phyloP scores from a whole-genome alignment of 2,888 invertebrate genomes.

The Disparrhopalites patrizii region DNA sequence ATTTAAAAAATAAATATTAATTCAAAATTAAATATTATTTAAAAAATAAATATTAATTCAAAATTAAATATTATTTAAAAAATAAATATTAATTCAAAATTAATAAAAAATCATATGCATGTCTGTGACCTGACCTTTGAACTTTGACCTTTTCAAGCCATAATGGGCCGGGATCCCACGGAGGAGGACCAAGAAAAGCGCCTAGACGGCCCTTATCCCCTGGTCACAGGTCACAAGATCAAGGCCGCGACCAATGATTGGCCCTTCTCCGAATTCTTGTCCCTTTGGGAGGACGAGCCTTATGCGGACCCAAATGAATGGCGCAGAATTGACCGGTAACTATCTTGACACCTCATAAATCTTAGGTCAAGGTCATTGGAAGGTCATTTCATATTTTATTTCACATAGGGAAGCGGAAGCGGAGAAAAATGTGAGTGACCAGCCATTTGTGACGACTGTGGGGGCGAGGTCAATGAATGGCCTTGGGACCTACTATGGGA shows the following conservation, averaged over 20 bases:
- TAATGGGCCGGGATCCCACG: constrained; percentile 43
- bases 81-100: neutral
- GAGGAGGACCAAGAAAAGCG: constrained; percentile 36
- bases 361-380: no score
- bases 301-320: constrained; percentile 41
- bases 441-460: constrained; percentile 33
- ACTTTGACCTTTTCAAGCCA: constrained; percentile 10
- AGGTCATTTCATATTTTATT: no score
- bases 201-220: constrained; percentile 38
- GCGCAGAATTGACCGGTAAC: constrained; percentile 33
- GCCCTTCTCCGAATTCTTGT: constrained; percentile 41
- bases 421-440: constrained; percentile 23
- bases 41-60: neutral
- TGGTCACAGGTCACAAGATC: constrained; percentile 39
- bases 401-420: constrained; percentile 11
- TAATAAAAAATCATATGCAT: neutral
- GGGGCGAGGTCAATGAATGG: constrained; percentile 48
- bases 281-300: constrained; percentile 39
- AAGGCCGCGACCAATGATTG: constrained; percentile 47
- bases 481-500: constrained; percentile 58
- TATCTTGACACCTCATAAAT: no score
- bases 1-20: neutral
- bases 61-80: neutral
- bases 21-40: neutral
- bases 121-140: neutral